phyloP scores from a whole-genome alignment of 2,888 invertebrate species.

The Apodemia hepburni region DNA sequence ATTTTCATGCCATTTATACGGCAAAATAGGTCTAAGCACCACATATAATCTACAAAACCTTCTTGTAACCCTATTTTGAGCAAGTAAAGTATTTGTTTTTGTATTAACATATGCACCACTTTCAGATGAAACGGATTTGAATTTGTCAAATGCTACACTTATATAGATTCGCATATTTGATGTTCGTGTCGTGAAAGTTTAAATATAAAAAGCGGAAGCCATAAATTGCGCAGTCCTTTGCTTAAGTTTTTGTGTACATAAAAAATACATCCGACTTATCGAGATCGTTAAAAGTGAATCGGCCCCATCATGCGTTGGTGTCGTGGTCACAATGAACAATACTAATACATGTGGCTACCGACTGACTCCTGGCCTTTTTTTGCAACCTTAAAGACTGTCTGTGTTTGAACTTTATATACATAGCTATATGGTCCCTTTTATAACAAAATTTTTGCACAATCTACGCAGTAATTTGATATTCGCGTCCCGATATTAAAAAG shows the following conservation, averaged over 20 bases:
- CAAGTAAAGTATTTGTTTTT: too few relatives aligned
- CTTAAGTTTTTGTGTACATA: constrained; percentile 44
- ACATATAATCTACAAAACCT: too few relatives aligned
- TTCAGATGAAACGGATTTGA: neutral
- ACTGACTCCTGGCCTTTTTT: constrained; percentile 51
- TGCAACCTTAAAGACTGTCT: constrained; percentile 23
- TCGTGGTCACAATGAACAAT: constrained; percentile 70
- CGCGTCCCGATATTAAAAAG: constrained; percentile 69
- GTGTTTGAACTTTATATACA: constrained; percentile 36
- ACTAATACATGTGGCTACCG: constrained; percentile 74
- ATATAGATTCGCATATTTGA: constrained; percentile 6
- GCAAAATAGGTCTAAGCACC: too few relatives aligned
- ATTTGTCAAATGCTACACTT: neutral
- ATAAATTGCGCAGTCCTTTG: constrained; percentile 56
- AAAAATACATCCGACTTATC: constrained; percentile 59
- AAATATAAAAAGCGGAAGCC: constrained; percentile 59
- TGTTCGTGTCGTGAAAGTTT: constrained; percentile 15
- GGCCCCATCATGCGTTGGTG: constrained; percentile 40
- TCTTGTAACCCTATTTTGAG: too few relatives aligned
- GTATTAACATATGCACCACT: neutral
- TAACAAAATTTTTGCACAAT: constrained; percentile 25
- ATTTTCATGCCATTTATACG: too few relatives aligned
- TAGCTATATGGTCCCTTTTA: constrained; percentile 30
- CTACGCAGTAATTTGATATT: constrained; percentile 69
- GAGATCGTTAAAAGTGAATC: constrained; percentile 55